Evolutionary conservation across 2,113 vertebrate genomes (phyloP), one percentile per base, ranked within the genome.

Genomic region (Aptenodytes patagonicus): DNA sequence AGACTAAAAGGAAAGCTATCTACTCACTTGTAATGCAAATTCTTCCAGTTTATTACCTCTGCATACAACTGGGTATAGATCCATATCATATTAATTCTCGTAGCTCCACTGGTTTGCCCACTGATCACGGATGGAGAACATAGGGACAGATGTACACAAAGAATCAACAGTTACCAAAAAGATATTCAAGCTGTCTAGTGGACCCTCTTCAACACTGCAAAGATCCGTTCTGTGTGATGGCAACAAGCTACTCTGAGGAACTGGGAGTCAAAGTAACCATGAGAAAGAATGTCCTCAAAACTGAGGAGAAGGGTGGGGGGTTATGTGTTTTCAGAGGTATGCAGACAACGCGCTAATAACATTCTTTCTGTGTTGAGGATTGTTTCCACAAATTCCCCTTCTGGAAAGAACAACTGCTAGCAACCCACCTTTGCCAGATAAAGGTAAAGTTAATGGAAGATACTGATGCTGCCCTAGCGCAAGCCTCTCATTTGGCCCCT

Each of bases 1-100:
- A 78, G 55, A 62, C 58, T 77, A 80, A 93, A 93, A 89, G 26
- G n/a, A 83, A 96, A 93, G 64, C 55, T 81, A 60, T 85, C 88
- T 94, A 51, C 66, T 92, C 66, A 73, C 52, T 82, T 96, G 54
- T 79, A 71, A 89, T 51, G 54, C 38, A 82, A 87, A 51, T 70
- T 85, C 28, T 87, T 60, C 28, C 77, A 68, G 22, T 77, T 51
- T 80, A 51, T 69, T 93, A 68, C 66, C 15, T 76, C 65, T 81
- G 40, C 73, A 79, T 68, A 31, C 8, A 69, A 49, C n/a, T n/a
- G 24, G 58, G 47, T 73, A 86, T 22, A 81, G 64, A 55, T 34
- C 40, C 55, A 62, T 65, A 38, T 18, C 54, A 17, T 60, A 42
- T 32, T 77, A 95, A 81, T 81, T 83, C 55, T 64, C 3, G 13